Conservation (phyloP, 1,140 invertebrate genomes). For the Polypedilum pembai region DNA sequence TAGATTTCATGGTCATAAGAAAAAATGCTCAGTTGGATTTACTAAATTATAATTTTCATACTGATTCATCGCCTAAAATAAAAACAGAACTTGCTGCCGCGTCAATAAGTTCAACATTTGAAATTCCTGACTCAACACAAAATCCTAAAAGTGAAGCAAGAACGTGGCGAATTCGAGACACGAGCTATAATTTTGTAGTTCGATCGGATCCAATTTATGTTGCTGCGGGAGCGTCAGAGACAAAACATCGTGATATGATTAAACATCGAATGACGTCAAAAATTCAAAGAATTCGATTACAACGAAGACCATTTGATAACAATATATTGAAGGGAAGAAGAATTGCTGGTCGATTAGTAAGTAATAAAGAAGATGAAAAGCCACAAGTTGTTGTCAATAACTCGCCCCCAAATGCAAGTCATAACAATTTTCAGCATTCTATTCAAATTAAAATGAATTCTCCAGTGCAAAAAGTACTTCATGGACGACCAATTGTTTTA, state of each 20-base stretch:
- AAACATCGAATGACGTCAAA: not conserved
- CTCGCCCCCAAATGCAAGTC: not conserved
- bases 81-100: not conserved
- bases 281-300: not conserved
- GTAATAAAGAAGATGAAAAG: not conserved
- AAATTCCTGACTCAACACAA: conserved; percentile 11
- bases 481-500: not conserved
- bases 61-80: not conserved
- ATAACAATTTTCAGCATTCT: not conserved
- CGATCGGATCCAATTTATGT: conserved; percentile 21
- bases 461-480: not conserved
- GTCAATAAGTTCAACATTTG: not conserved
- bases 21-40: not conserved
- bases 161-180: not conserved
- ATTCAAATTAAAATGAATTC: not conserved
- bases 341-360: not conserved
- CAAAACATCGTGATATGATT: not conserved
- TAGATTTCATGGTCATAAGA: conserved; percentile 8
- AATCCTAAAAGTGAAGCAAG: not conserved
- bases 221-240: not conserved
- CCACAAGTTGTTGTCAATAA: not conserved
- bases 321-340: not conserved
- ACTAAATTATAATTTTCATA: not conserved
- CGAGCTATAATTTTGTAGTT: not conserved
- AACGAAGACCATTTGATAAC: not conserved